Evolutionary conservation across 2,113 vertebrate species (phyloP).

Genomic region (Macrotis lagotis): DNA sequence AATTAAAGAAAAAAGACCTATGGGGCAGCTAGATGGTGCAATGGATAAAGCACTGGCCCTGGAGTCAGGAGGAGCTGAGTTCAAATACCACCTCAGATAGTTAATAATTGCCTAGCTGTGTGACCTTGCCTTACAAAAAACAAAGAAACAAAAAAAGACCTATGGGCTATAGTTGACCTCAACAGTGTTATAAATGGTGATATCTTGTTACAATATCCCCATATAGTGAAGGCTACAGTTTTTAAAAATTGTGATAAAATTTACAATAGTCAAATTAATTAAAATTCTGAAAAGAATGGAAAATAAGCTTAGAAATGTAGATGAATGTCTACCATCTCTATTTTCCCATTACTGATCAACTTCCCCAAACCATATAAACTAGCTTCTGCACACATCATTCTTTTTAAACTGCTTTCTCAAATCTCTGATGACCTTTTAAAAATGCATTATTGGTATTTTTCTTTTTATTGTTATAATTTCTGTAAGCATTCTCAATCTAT

Average conservation of each 20-base stretch:
- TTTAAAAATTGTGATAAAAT: background rate
- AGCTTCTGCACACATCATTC: background rate
- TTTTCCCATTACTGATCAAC: background rate
- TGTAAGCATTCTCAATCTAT: background rate
- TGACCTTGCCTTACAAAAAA: no score
- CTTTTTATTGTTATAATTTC: background rate
- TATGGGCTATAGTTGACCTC: background rate
- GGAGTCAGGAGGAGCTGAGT: no score
- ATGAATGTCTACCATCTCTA: background rate
- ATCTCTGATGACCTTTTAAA: background rate
- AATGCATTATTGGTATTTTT: background rate
- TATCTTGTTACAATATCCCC: background rate
- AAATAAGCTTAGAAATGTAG: background rate
- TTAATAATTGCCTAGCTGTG: no score
- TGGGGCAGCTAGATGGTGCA: no score
- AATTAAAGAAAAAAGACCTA: background rate
- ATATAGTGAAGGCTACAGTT: background rate
- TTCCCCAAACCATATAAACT: background rate
- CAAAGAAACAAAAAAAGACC: no score
- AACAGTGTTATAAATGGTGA: background rate
- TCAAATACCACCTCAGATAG: no score
- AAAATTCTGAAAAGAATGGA: background rate
- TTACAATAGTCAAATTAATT: background rate
- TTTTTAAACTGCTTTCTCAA: background rate
- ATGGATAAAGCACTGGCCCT: no score